Evolutionary conservation across 2,113 vertebrate genomes (phyloP).

Genomic region (Tricholaema leucomelas): DNA sequence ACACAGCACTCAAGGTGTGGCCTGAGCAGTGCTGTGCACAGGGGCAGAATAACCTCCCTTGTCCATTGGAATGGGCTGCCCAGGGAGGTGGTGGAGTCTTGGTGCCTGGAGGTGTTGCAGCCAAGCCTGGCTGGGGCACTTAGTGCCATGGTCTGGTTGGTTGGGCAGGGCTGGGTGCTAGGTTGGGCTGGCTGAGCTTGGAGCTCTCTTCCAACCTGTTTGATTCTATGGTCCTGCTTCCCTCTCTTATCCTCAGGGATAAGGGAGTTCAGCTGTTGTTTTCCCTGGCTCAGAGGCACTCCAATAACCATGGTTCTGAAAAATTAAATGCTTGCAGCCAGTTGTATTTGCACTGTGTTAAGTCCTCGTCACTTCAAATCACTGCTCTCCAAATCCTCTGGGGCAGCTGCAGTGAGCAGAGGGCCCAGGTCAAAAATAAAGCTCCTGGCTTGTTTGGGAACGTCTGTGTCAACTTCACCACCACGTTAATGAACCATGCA

Average conservation of each 20-base stretch:
- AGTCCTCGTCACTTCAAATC: slow-evolving; percentile 46
- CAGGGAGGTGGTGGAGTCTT: too few species aligned
- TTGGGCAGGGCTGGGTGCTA: too few species aligned
- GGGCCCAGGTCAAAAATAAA: not conserved
- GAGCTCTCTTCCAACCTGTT: too few species aligned
- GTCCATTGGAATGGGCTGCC: too few species aligned
- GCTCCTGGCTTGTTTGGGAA: not conserved
- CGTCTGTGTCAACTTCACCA: not conserved
- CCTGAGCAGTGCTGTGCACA: too few species aligned
- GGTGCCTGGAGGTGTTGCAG: too few species aligned
- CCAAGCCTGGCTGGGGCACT: too few species aligned
- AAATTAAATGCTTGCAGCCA: slow-evolving; percentile 43
- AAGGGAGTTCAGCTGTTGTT: not conserved
- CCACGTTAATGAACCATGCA: not conserved
- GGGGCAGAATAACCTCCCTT: too few species aligned
- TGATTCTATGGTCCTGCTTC: not conserved
- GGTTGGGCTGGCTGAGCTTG: too few species aligned
- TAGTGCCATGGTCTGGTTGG: too few species aligned
- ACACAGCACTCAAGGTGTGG: too few species aligned
- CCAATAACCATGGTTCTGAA: not conserved
- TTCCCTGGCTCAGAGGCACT: not conserved
- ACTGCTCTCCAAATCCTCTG: not conserved
- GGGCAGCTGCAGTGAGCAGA: not conserved
- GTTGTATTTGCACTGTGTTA: slow-evolving; percentile 32
- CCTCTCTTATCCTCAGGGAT: not conserved